Evolutionary conservation across 1,140 invertebrate species (phyloP), one percentile per base, ranked within the genome.

Genomic region (Caerostris darwini): DNA sequence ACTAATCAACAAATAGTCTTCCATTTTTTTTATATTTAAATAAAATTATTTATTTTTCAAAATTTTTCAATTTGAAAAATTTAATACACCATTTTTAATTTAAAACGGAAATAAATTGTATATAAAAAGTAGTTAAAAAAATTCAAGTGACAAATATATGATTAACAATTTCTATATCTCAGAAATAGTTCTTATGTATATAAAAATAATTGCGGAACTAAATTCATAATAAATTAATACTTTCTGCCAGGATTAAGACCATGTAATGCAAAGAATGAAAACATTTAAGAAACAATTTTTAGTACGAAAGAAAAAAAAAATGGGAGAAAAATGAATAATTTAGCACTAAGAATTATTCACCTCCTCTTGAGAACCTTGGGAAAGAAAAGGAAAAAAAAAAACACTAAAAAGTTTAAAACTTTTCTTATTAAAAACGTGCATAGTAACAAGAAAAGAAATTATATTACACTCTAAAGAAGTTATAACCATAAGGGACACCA

Each of bases 351-450:
- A 69, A 69, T 69, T 3, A 69, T 69, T 69, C 67, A 77, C 71
- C 71, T 77, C 71, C 71, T 77, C 71, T 34, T 77, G 71, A 77
- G 71, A 77, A 77, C 34, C 19, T 64, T 17, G n/a, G n/a, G 61
- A 10, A 64, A 17, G 17, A 17, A 64, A 14, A 10, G 17, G 4
- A 64, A 17, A 17, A 17, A 17, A 14, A 10, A 14, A n/a, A n/a
- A n/a, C n/a, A n/a, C n/a, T n/a, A n/a, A n/a, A n/a, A n/a, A 77
- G 71, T 83, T 83, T 57, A 83, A 83, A 83, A 83, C 82, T 83
- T 58, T 83, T 83, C 56, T 0, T 83, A 58, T 58, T 83, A 83
- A 58, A 83, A 77, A 77, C 53, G 34, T 4, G 8, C 34, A 53
- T 53, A 64, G n/a, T 57, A 83, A 83, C 53, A 83, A 56, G 82